Conservation (phyloP, 2,888 invertebrate species). For the Drosophila demipolita region DNA sequence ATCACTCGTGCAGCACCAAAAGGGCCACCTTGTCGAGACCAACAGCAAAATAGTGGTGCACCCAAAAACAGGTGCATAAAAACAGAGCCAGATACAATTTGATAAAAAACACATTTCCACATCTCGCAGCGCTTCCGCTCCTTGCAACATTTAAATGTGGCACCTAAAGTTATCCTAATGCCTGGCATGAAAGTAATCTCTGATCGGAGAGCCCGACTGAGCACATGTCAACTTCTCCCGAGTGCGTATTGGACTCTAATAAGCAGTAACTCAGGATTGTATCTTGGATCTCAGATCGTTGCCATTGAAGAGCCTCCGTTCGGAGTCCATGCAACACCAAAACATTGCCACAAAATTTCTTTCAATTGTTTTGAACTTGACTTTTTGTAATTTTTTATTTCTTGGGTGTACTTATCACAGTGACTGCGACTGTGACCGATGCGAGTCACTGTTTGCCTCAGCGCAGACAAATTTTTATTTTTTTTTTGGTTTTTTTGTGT, state of each 20-base stretch:
- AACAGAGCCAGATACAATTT: background rate
- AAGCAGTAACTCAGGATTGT: background rate
- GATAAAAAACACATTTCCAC: background rate
- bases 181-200: background rate
- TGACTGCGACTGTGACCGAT: slow-evolving; percentile 18
- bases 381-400: background rate
- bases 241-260: background rate
- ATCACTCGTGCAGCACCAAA: background rate
- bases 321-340: background rate
- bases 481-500: background rate
- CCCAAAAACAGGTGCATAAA: background rate
- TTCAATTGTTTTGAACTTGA: background rate
- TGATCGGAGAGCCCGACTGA: background rate
- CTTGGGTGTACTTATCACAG: slow-evolving; percentile 1
- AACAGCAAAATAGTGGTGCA: background rate
- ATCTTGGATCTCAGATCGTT: too few relatives aligned
- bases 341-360: background rate
- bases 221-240: background rate
- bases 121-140: background rate
- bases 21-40: background rate
- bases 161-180: background rate
- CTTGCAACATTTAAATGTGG: background rate
- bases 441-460: slow-evolving; percentile 32
- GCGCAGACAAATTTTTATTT: slow-evolving; percentile 30
- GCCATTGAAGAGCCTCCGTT: background rate